Base-by-base conservation (phyloP, 2,888 invertebrate species). In the Biston stratarius region DNA sequence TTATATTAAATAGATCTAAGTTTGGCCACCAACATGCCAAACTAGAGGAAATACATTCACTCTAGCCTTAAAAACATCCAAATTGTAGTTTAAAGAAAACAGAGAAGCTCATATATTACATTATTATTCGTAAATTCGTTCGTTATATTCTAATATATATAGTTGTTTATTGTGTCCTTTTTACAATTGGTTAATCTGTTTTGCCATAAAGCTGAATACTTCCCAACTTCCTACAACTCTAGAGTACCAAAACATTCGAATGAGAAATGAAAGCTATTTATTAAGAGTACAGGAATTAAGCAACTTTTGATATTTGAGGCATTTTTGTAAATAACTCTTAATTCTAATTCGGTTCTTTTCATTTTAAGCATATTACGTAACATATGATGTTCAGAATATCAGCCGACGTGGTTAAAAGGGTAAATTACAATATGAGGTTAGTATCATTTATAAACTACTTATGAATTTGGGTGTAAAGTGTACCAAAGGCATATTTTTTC, bases 271-370 rank as follows among this genome's bases (percentile, higher is more conserved):
- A 24, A 24, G 24, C 24, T 24, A 24, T 24, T 45, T 12, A 42
- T 36, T n/a, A 47, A 52, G 52, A 64, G 38, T 64, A 58, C 5
- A 40, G 38, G 33, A 64, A 52, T 52, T 38, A 52, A 24, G 38
- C 40, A 58, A 53, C 47, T 58, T 47, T 52, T 9, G 5, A 36
- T 64, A 51, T 40, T 59, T 55, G 14, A n/a, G 12, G 8, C 15
- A 11, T 12, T 51, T 56, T 40, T 47, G 34, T 40, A 11, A 33
- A 64, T 47, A 48, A 48, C 56, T 49, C 40, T 14, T 24, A 2
- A 2, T 24, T 42, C 40, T 47, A 48, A 53, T 47, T 47, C 6
- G 15, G 57, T 36, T 44, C 49, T 12, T 58, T 51, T 51, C 0
- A 12, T 14, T 14, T 12, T 40, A 59, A 40, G 7, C n/a, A 3